A percentile compares a stretch with the other conserved stretches of the same genome.
Evolutionary conservation across 2,113 vertebrate species (phyloP).

Genomic region (Isichthys henryi): DNA sequence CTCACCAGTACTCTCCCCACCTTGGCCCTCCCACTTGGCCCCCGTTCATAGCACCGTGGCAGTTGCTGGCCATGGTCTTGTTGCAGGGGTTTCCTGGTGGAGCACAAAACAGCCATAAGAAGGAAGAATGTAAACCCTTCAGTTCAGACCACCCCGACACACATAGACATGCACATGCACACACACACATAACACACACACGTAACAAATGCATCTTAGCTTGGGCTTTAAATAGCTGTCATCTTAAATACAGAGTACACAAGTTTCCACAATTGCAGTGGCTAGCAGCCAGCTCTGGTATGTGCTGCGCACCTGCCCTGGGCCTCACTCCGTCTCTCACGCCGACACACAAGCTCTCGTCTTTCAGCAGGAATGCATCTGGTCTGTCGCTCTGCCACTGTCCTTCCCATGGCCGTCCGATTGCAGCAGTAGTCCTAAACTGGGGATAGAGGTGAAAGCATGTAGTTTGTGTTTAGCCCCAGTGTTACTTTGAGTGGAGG

Average conservation of each 20-base stretch:
- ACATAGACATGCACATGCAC: slow-evolving; percentile 39
- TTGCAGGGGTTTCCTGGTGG: slow-evolving; percentile 22
- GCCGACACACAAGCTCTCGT: neutral
- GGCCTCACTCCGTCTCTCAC: neutral
- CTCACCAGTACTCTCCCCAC: neutral
- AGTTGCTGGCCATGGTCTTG: neutral
- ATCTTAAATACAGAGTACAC: slow-evolving; percentile 13
- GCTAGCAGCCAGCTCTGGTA: neutral
- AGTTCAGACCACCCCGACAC: slow-evolving; percentile 39
- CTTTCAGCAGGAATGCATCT: neutral
- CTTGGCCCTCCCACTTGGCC: neutral
- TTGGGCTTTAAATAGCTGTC: slow-evolving; percentile 56
- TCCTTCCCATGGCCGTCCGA: neutral
- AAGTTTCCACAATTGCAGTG: slow-evolving; percentile 11
- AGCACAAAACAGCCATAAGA: slow-evolving; percentile 36
- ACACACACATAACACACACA: slow-evolving; percentile 53
- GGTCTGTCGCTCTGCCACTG: neutral
- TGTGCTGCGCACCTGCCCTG: neutral
- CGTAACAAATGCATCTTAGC: slow-evolving; percentile 57
- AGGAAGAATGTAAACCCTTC: slow-evolving; percentile 47
- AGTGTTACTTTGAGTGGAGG: neutral
- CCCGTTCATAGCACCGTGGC: too few species aligned
- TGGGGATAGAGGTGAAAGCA: neutral
- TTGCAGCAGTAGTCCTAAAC: neutral
- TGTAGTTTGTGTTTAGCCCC: neutral